Conservation (phyloP, 2,797 vertebrate genomes). For the Anableps anableps region DNA sequence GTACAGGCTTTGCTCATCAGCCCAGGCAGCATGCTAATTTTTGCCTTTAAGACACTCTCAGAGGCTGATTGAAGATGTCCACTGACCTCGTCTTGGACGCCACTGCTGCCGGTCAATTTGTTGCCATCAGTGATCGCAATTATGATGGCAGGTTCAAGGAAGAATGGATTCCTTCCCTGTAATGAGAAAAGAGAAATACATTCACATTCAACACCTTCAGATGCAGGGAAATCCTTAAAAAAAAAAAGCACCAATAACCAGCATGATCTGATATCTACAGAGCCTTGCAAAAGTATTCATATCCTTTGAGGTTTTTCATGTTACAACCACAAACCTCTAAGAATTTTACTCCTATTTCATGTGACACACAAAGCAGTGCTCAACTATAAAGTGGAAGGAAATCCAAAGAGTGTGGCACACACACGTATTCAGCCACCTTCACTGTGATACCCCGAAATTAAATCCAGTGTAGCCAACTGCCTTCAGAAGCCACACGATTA, state of each 20-base stretch:
- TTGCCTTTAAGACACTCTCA: not conserved
- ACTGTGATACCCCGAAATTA: not conserved
- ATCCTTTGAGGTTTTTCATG: no score
- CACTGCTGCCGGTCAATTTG: constrained; percentile 90
- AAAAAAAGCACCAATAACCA: not conserved
- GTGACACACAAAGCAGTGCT: not conserved
- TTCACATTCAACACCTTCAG: not conserved
- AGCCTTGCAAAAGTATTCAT: not conserved
- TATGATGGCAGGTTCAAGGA: constrained; percentile 95
- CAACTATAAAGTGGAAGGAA: not conserved
- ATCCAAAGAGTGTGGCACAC: not conserved
- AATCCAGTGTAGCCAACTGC: not conserved
- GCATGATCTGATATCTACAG: not conserved
- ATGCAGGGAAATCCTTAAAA: not conserved
- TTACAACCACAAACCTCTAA: not conserved
- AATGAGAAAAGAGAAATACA: not conserved
- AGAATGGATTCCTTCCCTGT: constrained; percentile 96
- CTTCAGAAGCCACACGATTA: not conserved
- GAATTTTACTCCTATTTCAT: not conserved
- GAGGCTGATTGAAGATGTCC: constrained; percentile 10
- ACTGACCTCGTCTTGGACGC: constrained; percentile 96
- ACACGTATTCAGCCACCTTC: no score
- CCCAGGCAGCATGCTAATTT: no score
- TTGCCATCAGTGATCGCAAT: constrained; percentile 95
- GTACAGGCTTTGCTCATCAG: not conserved